Evolutionary conservation across 2,797 vertebrate genomes (phyloP), one percentile per base, ranked within the genome.

Genomic region (Cuculus canorus): DNA sequence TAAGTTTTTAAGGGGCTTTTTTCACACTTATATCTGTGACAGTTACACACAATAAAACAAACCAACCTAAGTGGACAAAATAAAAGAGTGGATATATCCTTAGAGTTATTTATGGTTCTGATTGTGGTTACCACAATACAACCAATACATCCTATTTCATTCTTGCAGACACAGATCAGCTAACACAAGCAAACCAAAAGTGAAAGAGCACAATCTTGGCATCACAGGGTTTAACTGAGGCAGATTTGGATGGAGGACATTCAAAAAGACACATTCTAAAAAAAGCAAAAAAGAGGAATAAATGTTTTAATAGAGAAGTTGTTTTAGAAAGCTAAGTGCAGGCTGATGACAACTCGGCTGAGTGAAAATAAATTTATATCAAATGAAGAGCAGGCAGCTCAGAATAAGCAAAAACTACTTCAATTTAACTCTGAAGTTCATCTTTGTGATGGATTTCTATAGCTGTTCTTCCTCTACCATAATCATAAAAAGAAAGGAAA

Each of bases 361-460:
- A 4, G 54, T 70, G 52, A 21, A 76, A 72, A 39, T 0, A 2
- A 16, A 52, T 25, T 13, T 9, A 5, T 11, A 61, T 3, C 32
- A 48, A 7, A 11, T 1, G 7, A 13, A 24, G 32, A 64, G 10
- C 7, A 3, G 69, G 11, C 59, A 60, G 41, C 33, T 4, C 11
- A 32, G 4, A 35, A 11, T 9, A 56, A 52, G 6, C 0, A 3
- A 59, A 11, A 70, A 9, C 18, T 4, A 2, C 13, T 53, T 32
- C 2, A 4, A n/a, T 2, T 5, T 6, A 6, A 0, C 35, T 10
- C 45, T 8, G 3, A 37, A 1, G 39, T 27, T 27, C 50, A 7
- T 5, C 0, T 2, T 5, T 15, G 32, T 16, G 72, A 22, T 13
- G 7, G 7, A 2, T 25, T 14, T 1, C 28, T 7, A 5, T n/a